Conservation (phyloP, 1,140 invertebrate genomes). For the fruit fly (Drosophila melanogaster) region DNA sequence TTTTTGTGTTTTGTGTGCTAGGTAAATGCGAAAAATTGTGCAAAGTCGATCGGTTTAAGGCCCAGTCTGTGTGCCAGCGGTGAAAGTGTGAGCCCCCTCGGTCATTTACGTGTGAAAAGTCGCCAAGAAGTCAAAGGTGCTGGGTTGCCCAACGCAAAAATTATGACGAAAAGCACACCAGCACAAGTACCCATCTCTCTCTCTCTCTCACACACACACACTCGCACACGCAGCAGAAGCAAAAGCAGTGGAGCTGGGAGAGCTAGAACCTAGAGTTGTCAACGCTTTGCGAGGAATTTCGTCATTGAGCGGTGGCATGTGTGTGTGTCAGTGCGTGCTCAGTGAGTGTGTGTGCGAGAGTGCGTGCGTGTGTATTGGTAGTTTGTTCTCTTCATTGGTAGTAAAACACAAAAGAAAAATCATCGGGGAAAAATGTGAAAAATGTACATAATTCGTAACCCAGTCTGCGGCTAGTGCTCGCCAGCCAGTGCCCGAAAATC, state of each 20-base stretch:
- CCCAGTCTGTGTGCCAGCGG: slow-evolving; percentile 38
- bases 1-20: slow-evolving; percentile 83
- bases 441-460: slow-evolving; percentile 58
- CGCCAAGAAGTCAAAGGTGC: slow-evolving; percentile 38
- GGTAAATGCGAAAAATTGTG: slow-evolving; percentile 68
- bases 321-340: slow-evolving; percentile 61
- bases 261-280: slow-evolving; percentile 79
- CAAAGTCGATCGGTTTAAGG: slow-evolving; percentile 54
- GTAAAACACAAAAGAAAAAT: slow-evolving; percentile 75
- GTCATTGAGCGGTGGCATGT: slow-evolving; percentile 70
- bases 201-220: slow-evolving; percentile 18
- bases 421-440: slow-evolving; percentile 60
- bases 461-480: slow-evolving; percentile 38
- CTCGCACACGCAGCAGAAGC: not conserved
- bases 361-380: slow-evolving; percentile 60
- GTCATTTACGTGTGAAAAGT: slow-evolving; percentile 52
- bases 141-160: slow-evolving; percentile 59
- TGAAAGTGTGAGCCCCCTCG: slow-evolving; percentile 38
- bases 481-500: slow-evolving; percentile 39
- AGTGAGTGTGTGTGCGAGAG: slow-evolving; percentile 49
- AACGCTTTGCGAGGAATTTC: slow-evolving; percentile 77
- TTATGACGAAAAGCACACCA: slow-evolving; percentile 69
- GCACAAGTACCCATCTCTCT: slow-evolving; percentile 20
- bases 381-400: slow-evolving; percentile 59
- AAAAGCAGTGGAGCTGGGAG: slow-evolving; percentile 56